Evolutionary conservation across 30 jellyfish, hydroid and myxozoan species (phyloP).

Genomic region (Haliclystus octoradiatus): DNA sequence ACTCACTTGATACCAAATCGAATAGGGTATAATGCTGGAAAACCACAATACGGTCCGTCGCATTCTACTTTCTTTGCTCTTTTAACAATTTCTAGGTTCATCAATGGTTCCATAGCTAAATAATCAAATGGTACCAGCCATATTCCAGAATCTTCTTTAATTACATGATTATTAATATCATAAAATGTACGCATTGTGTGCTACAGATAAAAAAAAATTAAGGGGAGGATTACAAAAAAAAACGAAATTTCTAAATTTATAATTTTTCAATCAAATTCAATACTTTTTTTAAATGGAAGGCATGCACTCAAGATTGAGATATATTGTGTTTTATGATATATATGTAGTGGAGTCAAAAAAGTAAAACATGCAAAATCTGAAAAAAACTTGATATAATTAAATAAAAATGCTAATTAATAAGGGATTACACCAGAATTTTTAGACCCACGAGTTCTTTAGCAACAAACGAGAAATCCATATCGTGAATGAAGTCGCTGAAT

Average conservation of each 20-base stretch:
- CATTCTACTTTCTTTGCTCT: conserved; percentile 43
- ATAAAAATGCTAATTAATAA: too few relatives aligned
- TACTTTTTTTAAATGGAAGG: background rate
- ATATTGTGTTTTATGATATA: too few relatives aligned
- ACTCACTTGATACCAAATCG: conserved; percentile 34
- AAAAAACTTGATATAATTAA: too few relatives aligned
- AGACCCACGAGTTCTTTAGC: too few relatives aligned
- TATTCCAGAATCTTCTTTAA: conserved; percentile 77
- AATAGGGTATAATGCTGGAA: conserved; percentile 64
- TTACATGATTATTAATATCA: conserved; percentile 45
- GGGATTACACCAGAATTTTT: too few relatives aligned
- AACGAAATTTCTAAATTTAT: background rate
- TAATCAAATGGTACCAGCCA: conserved; percentile 89
- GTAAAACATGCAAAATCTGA: too few relatives aligned
- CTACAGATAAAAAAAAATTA: conserved; percentile 1
- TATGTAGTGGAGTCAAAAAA: too few relatives aligned
- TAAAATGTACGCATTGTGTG: conserved; percentile 76
- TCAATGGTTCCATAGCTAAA: conserved; percentile 47
- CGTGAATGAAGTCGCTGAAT: too few relatives aligned
- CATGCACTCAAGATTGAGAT: too few relatives aligned
- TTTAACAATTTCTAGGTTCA: conserved; percentile 25
- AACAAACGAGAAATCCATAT: too few relatives aligned
- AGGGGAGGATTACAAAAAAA: background rate
- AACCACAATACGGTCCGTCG: conserved; percentile 88
- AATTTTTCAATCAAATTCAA: background rate